A percentile compares a stretch with the other conserved stretches of the same genome.
These are phyloP conservation scores for Drosophila putrida DNA, from an alignment of 2,888 invertebrate species.

Conservation along the genomic window DNA sequence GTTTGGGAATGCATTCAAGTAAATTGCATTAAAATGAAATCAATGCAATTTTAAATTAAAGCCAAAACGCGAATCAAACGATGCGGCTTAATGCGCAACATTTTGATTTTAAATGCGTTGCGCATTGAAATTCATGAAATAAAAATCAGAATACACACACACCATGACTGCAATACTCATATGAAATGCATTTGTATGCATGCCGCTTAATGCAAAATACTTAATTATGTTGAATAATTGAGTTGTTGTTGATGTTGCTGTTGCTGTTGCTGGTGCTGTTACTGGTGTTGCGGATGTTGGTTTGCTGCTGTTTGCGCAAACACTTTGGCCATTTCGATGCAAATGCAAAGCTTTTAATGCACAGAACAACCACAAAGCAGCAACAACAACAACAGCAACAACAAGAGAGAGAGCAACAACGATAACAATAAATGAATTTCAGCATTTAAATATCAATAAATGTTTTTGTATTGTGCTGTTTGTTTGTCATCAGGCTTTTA, in stretches of 20 bases:
- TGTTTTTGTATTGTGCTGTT: slow-evolving; percentile 60
- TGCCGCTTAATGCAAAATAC: slow-evolving; percentile 79
- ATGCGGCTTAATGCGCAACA: slow-evolving; percentile 72
- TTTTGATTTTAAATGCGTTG: slow-evolving; percentile 75
- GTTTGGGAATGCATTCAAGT: slow-evolving; percentile 46
- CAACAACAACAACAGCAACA: slow-evolving; percentile 32
- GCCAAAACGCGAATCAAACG: slow-evolving; percentile 69
- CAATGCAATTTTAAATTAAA: slow-evolving; percentile 75
- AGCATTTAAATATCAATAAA: slow-evolving; percentile 77
- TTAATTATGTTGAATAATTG: slow-evolving; percentile 83
- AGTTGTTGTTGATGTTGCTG: slow-evolving; percentile 69
- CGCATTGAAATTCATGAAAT: slow-evolving; percentile 71
- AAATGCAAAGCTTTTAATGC: slow-evolving; percentile 77
- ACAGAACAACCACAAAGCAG: slow-evolving; percentile 65
- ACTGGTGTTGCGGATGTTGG: slow-evolving; percentile 13
- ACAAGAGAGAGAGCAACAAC: slow-evolving; percentile 21
- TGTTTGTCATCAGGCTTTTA: slow-evolving; percentile 71
- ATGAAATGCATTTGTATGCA: slow-evolving; percentile 48
- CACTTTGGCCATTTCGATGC: slow-evolving; percentile 63
- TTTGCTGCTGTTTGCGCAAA: slow-evolving; percentile 61
- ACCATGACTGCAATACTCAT: slow-evolving; percentile 1
- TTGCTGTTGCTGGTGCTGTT: too few species aligned
- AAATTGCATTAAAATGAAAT: slow-evolving; percentile 74
- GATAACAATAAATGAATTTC: slow-evolving; percentile 31
- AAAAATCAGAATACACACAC: slow-evolving; percentile 62